Base-by-base conservation (phyloP, 2,797 vertebrate species). In the Parauchenoglanis punctatus region DNA sequence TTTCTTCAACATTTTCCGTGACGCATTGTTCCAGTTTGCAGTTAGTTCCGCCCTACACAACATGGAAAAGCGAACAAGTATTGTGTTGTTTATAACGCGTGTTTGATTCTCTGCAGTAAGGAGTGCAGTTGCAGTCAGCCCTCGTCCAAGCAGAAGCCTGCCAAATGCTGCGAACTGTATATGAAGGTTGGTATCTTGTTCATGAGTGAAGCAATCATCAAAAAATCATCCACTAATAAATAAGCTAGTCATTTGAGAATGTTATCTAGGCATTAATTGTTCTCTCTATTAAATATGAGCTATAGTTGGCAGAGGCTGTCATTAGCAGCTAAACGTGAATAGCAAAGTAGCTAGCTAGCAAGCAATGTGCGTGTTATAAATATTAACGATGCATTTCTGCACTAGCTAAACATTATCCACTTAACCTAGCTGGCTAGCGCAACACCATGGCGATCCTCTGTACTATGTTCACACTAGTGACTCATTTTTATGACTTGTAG, bases 101-200 rank as follows among this genome's bases (percentile, higher is more conserved):
- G 75, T 86, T 68, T 82, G 8, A 15, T n/a, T 68, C 15, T 61
- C 70, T 4, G n/a, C 88, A 91, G 90, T 2, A 88, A 86, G 46
- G 78, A 86, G 61, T 67, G 63, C 35, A 13, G 17, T 0, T 88
- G 65, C 35, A 28, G 68, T 44, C 86, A 83, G 2, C 54, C 81
- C 6, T 13, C 17, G 0, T 31, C 59, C 17, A 25, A 63, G 56
- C 40, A 28, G 28, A 83, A 65, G 49, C 31, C 8, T 25, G 23
- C 72, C 0, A 13, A n/a, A n/a, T 88, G 89, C 86, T 88, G 86
- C 17, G 46, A 87, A 11, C 75, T 85, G 25, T 86, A 73, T 46
- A 73, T 80, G 0, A 40, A 76, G 90, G 90, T 91, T 20, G 8
- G n/a, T 44, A 68, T 68, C 28, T 31, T 58, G n/a, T 28, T 75